Conservation (phyloP, 2,888 invertebrate species). For the Leucophenga montana region DNA sequence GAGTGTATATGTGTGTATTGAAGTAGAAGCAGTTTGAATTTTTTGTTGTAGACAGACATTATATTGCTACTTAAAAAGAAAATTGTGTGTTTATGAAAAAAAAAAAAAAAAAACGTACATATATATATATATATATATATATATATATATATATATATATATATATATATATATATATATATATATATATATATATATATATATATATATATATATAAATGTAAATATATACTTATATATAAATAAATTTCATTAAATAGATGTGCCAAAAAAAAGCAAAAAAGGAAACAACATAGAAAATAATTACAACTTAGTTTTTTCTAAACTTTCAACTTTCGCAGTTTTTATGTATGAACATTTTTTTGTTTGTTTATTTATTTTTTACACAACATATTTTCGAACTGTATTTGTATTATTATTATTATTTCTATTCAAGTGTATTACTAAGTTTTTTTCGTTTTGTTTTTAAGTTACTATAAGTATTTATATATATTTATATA, state of each 20-base stretch:
- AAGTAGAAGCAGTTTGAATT: neutral
- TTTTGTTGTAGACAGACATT: neutral
- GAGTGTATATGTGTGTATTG: neutral
- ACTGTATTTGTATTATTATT: too few relatives aligned
- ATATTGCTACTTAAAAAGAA: neutral
- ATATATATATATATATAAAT: too few relatives aligned
- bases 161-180: too few relatives aligned
- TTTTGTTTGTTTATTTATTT: slow-evolving; percentile 37
- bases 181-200: too few relatives aligned
- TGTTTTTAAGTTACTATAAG: slow-evolving; percentile 39
- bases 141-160: too few relatives aligned
- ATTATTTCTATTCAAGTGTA: slow-evolving; percentile 16
- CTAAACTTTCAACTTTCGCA: slow-evolving; percentile 30
- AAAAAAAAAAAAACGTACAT: neutral
- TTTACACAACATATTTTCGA: slow-evolving; percentile 3
- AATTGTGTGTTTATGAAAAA: neutral
- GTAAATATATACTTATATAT: too few relatives aligned
- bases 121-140: neutral
- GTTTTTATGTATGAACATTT: slow-evolving; percentile 43
- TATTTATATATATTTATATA: slow-evolving; percentile 47
- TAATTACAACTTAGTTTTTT: slow-evolving; percentile 10
- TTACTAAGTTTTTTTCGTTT: slow-evolving; percentile 48
- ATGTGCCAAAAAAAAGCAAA: neutral
- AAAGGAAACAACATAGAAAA: slow-evolving; percentile 3
- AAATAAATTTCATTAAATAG: neutral